These are phyloP conservation scores for Cheilosia impressa DNA, from an alignment of 2,888 invertebrate species.

Conservation along the genomic window DNA sequence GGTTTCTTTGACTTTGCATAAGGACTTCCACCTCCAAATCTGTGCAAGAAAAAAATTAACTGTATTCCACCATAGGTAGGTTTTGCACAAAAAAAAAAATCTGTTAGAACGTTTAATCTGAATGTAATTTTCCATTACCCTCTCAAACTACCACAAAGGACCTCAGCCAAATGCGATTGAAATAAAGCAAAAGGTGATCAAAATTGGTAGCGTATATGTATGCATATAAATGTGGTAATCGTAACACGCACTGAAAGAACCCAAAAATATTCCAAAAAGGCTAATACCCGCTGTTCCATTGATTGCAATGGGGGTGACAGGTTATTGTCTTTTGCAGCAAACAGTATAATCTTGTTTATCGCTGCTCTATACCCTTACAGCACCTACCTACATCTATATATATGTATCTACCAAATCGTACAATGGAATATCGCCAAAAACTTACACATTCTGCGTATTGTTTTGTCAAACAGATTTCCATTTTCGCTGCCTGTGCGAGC, in stretches of 20 bases:
- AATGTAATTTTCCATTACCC: slow-evolving; percentile 66
- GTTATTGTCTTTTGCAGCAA: slow-evolving; percentile 13
- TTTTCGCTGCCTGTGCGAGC: slow-evolving; percentile 47
- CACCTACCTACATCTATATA: not conserved
- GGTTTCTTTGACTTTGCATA: slow-evolving; percentile 19
- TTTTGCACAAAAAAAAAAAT: not conserved
- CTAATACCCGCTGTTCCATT: slow-evolving; percentile 1
- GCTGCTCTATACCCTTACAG: not conserved
- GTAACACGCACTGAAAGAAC: slow-evolving; percentile 32
- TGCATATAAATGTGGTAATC: slow-evolving; percentile 18
- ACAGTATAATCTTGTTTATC: slow-evolving; percentile 3
- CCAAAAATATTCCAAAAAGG: slow-evolving; percentile 48
- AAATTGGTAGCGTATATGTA: slow-evolving; percentile 8
- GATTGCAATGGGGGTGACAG: not conserved
- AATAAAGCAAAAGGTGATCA: slow-evolving; percentile 29
- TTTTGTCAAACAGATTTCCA: slow-evolving; percentile 44
- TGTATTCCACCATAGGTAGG: slow-evolving; percentile 1
- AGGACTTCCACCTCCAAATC: slow-evolving; percentile 11
- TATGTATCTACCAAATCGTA: slow-evolving; percentile 33
- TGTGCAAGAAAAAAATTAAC: not conserved
- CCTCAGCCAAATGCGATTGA: slow-evolving; percentile 21
- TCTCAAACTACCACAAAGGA: slow-evolving; percentile 63
- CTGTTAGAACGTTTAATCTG: slow-evolving; percentile 60
- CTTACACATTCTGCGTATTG: slow-evolving; percentile 36
- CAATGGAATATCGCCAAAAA: slow-evolving; percentile 46